These are phyloP conservation scores for Fragum sueziense DNA, from an alignment of 2,888 invertebrate genomes.

Conservation along the genomic window DNA sequence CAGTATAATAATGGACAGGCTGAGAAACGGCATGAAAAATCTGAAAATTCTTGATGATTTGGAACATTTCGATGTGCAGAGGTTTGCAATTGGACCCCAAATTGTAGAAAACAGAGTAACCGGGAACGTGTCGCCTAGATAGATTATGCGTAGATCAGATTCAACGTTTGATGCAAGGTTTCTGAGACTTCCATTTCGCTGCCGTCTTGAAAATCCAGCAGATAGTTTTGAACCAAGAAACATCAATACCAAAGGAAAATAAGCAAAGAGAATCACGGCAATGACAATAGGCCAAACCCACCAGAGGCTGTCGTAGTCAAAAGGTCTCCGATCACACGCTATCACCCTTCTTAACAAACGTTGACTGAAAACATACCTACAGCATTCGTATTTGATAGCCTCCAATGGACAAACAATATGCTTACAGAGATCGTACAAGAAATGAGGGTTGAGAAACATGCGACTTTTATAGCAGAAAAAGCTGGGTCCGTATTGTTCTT, in stretches of 20 bases:
- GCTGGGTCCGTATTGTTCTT: constrained; percentile 50
- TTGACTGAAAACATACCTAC: constrained; percentile 31
- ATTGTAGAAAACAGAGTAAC: constrained; percentile 18
- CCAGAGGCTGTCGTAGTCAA: constrained; percentile 40
- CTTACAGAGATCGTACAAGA: constrained; percentile 47
- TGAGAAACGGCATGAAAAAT: constrained; percentile 39
- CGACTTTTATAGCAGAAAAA: constrained; percentile 57
- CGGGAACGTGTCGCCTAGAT: constrained; percentile 4
- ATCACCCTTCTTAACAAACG: constrained; percentile 14
- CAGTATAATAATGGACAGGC: constrained; percentile 45
- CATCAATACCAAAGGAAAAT: constrained; percentile 37
- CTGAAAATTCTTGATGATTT: constrained; percentile 26
- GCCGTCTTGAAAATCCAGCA: not conserved
- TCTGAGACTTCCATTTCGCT: not conserved
- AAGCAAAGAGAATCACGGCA: constrained; percentile 42
- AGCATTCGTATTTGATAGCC: constrained; percentile 49
- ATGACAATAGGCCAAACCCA: constrained; percentile 45
- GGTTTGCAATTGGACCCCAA: not conserved
- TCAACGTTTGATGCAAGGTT: not conserved
- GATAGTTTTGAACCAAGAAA: not conserved
- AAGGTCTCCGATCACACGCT: constrained; percentile 18
- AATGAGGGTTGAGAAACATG: constrained; percentile 37
- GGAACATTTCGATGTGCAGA: not conserved
- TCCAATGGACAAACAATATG: constrained; percentile 57
- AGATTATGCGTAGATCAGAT: not conserved